Evolutionary conservation across 2,888 invertebrate genomes (phyloP).

Genomic region (Morinoia aosen): DNA sequence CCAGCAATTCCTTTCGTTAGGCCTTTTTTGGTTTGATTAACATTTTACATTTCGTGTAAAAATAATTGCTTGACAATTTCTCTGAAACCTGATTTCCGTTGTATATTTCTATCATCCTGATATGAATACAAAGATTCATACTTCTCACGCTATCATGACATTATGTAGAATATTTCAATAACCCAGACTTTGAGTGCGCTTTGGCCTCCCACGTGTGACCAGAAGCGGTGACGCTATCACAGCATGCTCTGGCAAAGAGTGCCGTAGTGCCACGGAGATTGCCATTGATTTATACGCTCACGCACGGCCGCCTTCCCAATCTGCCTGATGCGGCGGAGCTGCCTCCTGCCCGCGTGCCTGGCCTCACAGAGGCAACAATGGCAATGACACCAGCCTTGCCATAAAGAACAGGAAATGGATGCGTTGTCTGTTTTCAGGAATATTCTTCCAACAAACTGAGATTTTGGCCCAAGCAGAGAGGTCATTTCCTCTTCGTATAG

Average conservation of each 20-base stretch:
- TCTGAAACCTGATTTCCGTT: neutral
- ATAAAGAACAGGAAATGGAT: neutral
- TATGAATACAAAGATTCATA: neutral
- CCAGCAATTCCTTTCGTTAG: neutral
- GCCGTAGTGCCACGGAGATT: neutral
- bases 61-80: neutral
- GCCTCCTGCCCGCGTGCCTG: neutral
- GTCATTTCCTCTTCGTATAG: neutral
- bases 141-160: neutral
- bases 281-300: neutral
- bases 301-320: constrained; percentile 8
- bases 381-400: neutral
- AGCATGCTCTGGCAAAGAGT: neutral
- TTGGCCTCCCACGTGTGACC: neutral
- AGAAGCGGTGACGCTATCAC: neutral
- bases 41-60: neutral
- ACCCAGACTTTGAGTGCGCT: neutral
- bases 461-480: neutral
- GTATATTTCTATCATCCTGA: neutral
- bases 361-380: neutral
- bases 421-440: neutral
- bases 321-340: neutral
- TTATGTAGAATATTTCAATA: neutral
- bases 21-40: neutral
- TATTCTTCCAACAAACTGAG: neutral